Evolutionary conservation across 1,140 invertebrate species (phyloP), one percentile per base, ranked within the genome.

Genomic region (Dreissena rostriformis): DNA sequence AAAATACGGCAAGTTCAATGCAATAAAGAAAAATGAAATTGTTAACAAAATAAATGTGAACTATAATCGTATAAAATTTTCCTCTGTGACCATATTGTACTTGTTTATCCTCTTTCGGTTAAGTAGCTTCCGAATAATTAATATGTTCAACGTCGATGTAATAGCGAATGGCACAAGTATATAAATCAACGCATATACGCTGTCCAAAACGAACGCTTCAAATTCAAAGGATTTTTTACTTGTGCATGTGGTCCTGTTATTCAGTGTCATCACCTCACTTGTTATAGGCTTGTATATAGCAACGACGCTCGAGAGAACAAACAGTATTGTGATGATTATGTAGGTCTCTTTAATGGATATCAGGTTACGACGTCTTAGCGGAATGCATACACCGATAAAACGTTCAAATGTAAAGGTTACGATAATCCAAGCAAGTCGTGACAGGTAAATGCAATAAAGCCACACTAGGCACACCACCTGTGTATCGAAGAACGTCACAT

Each of bases 351-450:
- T 68, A 12, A 71, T 0, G 15, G 65, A 17, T 49, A 39, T 51
- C 5, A 57, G 11, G 29, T 51, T 70, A 55, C 77, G 39, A 15
- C 86, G 67, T 55, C 82, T 61, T 19, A 90, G 65, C 2, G 90
- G 88, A 72, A 90, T 87, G 68, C 90, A 91, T 22, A 91, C 90
- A 4, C 90, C 90, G 72, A 91, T 89, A 87, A 92, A 93, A 8
- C 92, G 57, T 81, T 93, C 92, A 57, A 88, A 81, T 0, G 92
- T 92, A 68, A 93, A 93, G 29, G 88, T 86, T 1, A 91, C 91
- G 14, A 93, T 85, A 52, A 93, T 65, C 91, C 91, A 93, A 8
- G 91, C 88, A 0, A 93, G 92, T 7, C 92, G 86, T 17, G 82
- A 87, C 24, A 89, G 81, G 74, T 92, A 92, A 53, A 85, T 83